These are phyloP conservation scores for Chrysochloris asiatica DNA, from an alignment of 2,113 vertebrate species.

Conservation along the genomic window DNA sequence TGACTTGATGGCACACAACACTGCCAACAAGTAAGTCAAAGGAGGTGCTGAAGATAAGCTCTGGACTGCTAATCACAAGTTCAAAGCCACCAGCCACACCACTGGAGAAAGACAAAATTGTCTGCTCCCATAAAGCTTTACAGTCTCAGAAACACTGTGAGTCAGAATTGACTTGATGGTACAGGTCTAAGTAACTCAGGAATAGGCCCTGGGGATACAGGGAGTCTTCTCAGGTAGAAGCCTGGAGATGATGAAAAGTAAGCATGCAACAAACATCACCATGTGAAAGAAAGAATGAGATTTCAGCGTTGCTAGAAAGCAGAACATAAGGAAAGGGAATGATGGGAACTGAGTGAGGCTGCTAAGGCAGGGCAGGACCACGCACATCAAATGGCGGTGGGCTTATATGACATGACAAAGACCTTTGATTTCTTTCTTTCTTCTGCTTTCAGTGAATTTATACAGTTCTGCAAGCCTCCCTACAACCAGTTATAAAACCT, in stretches of 20 bases:
- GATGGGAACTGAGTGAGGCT: background rate
- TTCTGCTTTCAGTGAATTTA: background rate
- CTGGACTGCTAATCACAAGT: too few species aligned
- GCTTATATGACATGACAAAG: background rate
- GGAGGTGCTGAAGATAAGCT: too few species aligned
- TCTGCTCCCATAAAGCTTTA: too few species aligned
- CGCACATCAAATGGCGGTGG: background rate
- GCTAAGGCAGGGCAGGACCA: background rate
- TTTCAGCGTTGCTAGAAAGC: background rate
- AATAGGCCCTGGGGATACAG: background rate
- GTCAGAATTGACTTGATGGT: too few species aligned
- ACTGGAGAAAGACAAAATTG: too few species aligned
- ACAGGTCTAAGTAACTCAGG: background rate
- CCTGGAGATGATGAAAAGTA: background rate
- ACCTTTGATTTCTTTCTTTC: background rate
- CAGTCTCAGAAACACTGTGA: too few species aligned
- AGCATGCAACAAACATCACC: background rate
- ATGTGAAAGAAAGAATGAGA: background rate
- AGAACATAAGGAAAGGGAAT: background rate
- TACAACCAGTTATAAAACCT: background rate
- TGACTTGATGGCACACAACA: too few species aligned
- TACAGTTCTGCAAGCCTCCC: background rate
- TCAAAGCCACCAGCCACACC: too few species aligned
- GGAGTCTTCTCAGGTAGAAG: background rate
- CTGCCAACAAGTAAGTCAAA: too few species aligned